Percentiles rank a stretch among this genome's conserved stretches.
Conservation (phyloP, 2,888 invertebrate species). For the Dynastes grantii region DNA sequence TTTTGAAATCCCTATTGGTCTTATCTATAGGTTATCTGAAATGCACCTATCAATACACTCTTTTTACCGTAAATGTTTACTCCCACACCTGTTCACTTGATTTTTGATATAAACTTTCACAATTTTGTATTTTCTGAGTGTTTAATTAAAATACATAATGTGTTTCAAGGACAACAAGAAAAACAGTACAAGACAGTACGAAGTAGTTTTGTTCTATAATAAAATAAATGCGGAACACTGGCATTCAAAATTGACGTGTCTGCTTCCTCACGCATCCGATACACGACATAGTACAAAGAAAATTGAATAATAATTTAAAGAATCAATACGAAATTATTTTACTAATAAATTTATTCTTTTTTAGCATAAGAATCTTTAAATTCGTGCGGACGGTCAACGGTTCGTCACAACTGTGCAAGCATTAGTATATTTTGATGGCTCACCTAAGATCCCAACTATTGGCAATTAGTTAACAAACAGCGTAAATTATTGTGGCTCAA, state of each 20-base stretch:
- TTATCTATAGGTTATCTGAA: conserved; percentile 4
- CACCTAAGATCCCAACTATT: too few species aligned
- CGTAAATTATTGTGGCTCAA: too few species aligned
- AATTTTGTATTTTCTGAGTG: conserved; percentile 2
- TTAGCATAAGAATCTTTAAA: too few species aligned
- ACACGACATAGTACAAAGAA: conserved; percentile 38
- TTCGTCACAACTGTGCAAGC: too few species aligned
- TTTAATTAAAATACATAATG: conserved; percentile 6
- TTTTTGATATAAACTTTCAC: conserved; percentile 27
- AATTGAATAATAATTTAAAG: too few species aligned
- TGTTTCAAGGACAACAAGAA: background rate
- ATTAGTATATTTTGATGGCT: too few species aligned
- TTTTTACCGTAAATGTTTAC: conserved; percentile 50
- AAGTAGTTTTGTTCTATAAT: background rate
- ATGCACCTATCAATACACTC: conserved; percentile 31
- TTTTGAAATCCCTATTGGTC: too few species aligned
- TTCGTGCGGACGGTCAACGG: too few species aligned
- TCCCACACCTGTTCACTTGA: conserved; percentile 49
- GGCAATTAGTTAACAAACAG: too few species aligned
- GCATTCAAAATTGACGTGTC: conserved; percentile 51
- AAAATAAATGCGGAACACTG: conserved; percentile 32
- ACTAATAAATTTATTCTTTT: too few species aligned
- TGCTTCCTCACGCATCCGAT: conserved; percentile 50
- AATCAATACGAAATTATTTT: too few species aligned
- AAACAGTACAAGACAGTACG: background rate